Base-by-base conservation (phyloP, 2,797 vertebrate species). In the Morelia viridis region DNA sequence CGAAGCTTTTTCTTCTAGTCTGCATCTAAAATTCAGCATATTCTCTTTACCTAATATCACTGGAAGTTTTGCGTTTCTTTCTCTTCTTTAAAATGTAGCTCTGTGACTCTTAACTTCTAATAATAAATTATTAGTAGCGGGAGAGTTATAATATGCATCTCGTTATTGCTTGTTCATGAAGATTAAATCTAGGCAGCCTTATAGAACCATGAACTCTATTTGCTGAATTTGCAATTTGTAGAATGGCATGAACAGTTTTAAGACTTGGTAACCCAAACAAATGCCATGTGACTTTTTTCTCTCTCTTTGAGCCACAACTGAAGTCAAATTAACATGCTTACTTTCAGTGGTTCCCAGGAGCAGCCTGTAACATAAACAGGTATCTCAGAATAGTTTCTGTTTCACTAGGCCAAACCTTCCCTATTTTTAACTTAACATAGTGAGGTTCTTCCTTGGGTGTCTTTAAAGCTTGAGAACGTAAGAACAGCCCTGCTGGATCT, bases 281-380 rank as follows among this genome's bases (percentile, higher is more conserved):
- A 96, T 93, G 95, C 90, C 88, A 71, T 0, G 0, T 71, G 92
- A 31, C 22, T n/a, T 64, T 26, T 65, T 90, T 84, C 88, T 65
- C 61, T 8, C 83, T 64, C 46, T 12, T 85, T 76, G 68, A 93
- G 76, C 95, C 87, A 3, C 95, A 97, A 97, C 96, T 97, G 96
- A 96, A 97, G 96, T 95, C 96, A 95, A 95, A 97, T 97, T 96
- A 97, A 94, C 97, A 93, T 96, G 96, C 97, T 97, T 97, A 95
- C 97, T 96, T 95, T 96, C 95, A 95, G 94, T 71, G 96, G 8
- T 94, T 97, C 97, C 96, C 97, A 2, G 10, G 96, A 96, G 97
- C 90, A 85, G 93, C 50, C 88, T 96, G 94, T 95, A 96, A 94
- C 94, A 93, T 94, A 80, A 80, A 96, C 19, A 53, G 50, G n/a